Evolutionary conservation across 2,113 vertebrate genomes (phyloP).

Genomic region (Callipepla californica): DNA sequence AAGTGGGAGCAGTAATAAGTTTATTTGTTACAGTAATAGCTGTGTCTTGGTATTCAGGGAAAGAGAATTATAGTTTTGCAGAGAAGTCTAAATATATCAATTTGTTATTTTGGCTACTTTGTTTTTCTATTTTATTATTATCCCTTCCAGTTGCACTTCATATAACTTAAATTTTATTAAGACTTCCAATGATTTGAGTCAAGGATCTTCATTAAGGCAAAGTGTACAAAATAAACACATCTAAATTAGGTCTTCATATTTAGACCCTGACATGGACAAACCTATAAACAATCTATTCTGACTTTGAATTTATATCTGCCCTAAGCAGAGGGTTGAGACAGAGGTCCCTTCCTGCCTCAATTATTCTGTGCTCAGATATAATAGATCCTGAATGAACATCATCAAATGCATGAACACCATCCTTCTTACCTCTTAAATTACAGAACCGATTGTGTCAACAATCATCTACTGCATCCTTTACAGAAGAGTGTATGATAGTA

Average conservation of each 20-base stretch:
- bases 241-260: not conserved
- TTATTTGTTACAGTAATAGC: not conserved
- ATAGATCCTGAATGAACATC: not conserved
- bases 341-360: not conserved
- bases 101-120: not conserved
- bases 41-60: not conserved
- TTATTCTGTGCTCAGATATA: not conserved
- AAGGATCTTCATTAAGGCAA: not conserved
- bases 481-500: not conserved
- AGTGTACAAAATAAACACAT: not conserved
- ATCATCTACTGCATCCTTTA: not conserved
- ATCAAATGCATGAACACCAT: not conserved
- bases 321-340: not conserved
- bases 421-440: not conserved
- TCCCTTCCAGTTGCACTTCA: not conserved
- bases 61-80: not conserved
- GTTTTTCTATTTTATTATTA: not conserved
- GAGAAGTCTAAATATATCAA: not conserved
- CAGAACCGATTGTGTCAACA: not conserved
- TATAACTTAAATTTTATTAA: not conserved
- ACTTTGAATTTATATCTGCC: not conserved
- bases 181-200: not conserved
- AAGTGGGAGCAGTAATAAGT: not conserved
- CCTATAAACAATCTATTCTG: not conserved
- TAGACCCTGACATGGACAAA: not conserved